Evolutionary conservation across 2,797 vertebrate genomes (phyloP).

Genomic region (Melanotaenia parkinsoni): DNA sequence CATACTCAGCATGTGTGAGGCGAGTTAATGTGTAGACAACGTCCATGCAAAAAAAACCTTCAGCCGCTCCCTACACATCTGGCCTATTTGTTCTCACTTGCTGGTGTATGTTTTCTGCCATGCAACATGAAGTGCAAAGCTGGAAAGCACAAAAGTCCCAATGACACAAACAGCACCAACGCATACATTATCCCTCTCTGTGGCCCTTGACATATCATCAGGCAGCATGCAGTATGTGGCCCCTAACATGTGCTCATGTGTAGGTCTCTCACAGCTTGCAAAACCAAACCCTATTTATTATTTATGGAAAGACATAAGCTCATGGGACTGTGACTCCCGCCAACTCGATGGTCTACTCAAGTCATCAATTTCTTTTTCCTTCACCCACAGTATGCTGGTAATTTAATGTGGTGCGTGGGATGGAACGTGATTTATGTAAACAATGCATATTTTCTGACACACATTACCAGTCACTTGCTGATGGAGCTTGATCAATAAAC

Average conservation of each 20-base stretch:
- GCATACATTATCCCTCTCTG: constrained; percentile 55
- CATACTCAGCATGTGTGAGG: constrained; percentile 55
- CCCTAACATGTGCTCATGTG: constrained; percentile 62
- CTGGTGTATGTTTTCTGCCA: constrained; percentile 20
- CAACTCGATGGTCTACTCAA: constrained; percentile 46
- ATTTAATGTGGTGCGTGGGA: constrained; percentile 46
- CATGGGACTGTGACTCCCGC: constrained; percentile 69
- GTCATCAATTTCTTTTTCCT: constrained; percentile 65
- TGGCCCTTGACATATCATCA: constrained; percentile 51
- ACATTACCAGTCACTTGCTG: constrained; percentile 61
- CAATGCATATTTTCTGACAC: constrained; percentile 62
- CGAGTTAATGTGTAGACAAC: constrained; percentile 48
- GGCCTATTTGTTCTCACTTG: constrained; percentile 17
- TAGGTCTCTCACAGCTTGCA: constrained; percentile 74
- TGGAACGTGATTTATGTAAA: constrained; percentile 71
- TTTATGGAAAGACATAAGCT: constrained; percentile 79
- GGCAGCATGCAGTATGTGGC: constrained; percentile 36
- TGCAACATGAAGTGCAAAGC: constrained; percentile 6
- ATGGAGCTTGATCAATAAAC: constrained; percentile 66
- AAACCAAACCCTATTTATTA: constrained; percentile 84
- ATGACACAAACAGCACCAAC: constrained; percentile 38
- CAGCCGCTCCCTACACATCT: constrained; percentile 33
- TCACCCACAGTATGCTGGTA: constrained; percentile 19
- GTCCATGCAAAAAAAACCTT: constrained; percentile 33
- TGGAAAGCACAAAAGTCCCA: constrained; percentile 11